Base-by-base conservation (phyloP, 2,113 vertebrate species). In the Danionella cerebrum region DNA sequence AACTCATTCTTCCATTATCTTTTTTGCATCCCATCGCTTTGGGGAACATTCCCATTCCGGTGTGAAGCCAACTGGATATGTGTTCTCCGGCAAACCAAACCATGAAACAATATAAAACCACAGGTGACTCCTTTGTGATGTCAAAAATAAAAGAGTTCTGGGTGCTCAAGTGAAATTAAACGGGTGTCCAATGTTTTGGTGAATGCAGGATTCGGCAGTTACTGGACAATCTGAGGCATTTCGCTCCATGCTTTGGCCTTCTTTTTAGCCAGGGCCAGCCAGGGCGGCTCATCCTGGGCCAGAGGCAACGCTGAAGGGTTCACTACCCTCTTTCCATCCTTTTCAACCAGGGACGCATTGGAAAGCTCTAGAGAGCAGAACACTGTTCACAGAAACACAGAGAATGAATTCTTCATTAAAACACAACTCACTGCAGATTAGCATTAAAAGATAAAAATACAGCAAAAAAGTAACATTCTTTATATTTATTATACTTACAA, bases 211-310 rank as follows among this genome's bases (percentile, higher is more conserved):
- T 33, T 33, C 5, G 9, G 5, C 14, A 14, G 39, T 86, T 82
- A 91, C 79, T 95, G 87, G 29, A 92, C 90, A 1, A 84, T 89
- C 74, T 95, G 90, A 4, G 90, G 84, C 86, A 93, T 93, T 64
- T 93, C 89, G 27, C 91, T 96, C 93, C 94, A 97, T 4, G 93
- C 94, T 83, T 96, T 91, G 77, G 93, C 89, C 80, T 97, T 98
- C 82, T 98, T 93, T 87, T 94, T 95, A 75, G 95, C 93, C 79
- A 98, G 65, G 0, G 90, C 93, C 71, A 98, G 88, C 94, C 93
- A 98, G 1, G 90, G 89, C 0, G 93, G 94, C 74, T 95, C 92
- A 0, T 79, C 83, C 10, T 88, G 78, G 48, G 83, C 76, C 14
- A 83, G 76, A 2, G 84, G 78, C 27, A 81, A 64, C 0, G 79